Evolutionary conservation across 2,888 invertebrate species (phyloP).

Genomic region (Phorcus lineatus): DNA sequence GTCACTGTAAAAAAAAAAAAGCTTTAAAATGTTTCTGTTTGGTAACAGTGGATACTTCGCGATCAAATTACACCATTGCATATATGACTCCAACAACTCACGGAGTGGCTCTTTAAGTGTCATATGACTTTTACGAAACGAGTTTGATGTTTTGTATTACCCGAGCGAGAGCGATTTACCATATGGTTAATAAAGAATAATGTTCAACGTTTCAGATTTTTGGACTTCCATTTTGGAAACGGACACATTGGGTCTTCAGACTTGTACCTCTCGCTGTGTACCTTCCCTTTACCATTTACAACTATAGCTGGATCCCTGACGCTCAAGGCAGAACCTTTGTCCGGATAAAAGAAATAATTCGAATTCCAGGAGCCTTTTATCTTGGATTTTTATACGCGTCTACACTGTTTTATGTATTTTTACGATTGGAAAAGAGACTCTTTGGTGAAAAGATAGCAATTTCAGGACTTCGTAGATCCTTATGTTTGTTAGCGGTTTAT

Average conservation of each 20-base stretch:
- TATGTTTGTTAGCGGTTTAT: background rate
- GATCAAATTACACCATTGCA: no score
- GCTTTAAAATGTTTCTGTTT: no score
- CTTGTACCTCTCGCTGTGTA: constrained; percentile 34
- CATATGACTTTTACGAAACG: no score
- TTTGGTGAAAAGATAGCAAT: background rate
- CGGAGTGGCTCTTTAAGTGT: no score
- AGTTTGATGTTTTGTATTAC: no score
- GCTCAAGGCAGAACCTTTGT: constrained; percentile 36
- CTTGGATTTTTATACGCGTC: constrained; percentile 7
- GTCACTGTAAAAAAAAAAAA: no score
- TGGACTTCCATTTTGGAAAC: constrained; percentile 41
- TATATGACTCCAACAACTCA: no score
- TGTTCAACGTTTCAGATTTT: constrained; percentile 44
- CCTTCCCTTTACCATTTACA: constrained; percentile 31
- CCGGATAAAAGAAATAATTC: constrained; percentile 41
- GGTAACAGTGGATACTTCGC: no score
- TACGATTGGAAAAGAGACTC: constrained; percentile 12
- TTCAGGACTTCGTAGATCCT: background rate
- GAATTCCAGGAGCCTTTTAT: constrained; percentile 39
- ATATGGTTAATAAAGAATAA: no score
- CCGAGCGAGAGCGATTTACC: no score
- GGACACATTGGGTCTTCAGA: constrained; percentile 34
- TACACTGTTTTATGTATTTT: constrained; percentile 7
- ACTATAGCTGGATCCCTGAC: constrained; percentile 46